phyloP scores from a whole-genome alignment of 1,140 invertebrate species.

The Camponotus floridanus region DNA sequence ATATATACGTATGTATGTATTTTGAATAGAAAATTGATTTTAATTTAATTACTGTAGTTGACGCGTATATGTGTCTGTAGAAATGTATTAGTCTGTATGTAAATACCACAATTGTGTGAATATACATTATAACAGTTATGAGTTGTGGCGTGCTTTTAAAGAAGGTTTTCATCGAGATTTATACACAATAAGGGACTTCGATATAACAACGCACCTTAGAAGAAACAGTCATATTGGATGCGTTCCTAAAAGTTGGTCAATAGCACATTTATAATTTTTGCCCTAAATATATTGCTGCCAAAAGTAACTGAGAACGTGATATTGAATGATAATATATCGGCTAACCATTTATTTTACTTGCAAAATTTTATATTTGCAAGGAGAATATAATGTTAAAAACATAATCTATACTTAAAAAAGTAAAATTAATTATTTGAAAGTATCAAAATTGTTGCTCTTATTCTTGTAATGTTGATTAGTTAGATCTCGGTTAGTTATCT shows the following conservation, averaged over 20 bases:
- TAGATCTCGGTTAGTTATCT: too few species aligned
- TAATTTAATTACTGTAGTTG: too few species aligned
- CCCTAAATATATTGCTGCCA: slow-evolving; percentile 10
- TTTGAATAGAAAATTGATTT: too few species aligned
- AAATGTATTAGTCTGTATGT: background rate
- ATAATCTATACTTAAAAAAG: too few species aligned
- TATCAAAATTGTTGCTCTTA: too few species aligned
- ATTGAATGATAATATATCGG: slow-evolving; percentile 22
- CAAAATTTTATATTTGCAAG: background rate
- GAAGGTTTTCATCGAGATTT: slow-evolving; percentile 49
- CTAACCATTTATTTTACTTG: background rate
- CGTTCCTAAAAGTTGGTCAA: slow-evolving; percentile 55
- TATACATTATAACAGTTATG: slow-evolving; percentile 9
- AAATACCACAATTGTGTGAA: background rate
- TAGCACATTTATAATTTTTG: slow-evolving; percentile 23
- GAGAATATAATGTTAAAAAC: too few species aligned
- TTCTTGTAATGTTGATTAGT: too few species aligned
- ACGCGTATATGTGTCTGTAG: too few species aligned
- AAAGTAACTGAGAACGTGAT: slow-evolving; percentile 12
- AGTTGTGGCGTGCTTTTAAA: background rate
- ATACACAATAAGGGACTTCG: slow-evolving; percentile 10
- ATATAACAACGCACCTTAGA: slow-evolving; percentile 30
- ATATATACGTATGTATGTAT: too few species aligned
- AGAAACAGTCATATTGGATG: background rate
- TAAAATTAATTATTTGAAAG: too few species aligned